phyloP scores from a whole-genome alignment of 2,113 vertebrate species.

The Sula dactylatra region DNA sequence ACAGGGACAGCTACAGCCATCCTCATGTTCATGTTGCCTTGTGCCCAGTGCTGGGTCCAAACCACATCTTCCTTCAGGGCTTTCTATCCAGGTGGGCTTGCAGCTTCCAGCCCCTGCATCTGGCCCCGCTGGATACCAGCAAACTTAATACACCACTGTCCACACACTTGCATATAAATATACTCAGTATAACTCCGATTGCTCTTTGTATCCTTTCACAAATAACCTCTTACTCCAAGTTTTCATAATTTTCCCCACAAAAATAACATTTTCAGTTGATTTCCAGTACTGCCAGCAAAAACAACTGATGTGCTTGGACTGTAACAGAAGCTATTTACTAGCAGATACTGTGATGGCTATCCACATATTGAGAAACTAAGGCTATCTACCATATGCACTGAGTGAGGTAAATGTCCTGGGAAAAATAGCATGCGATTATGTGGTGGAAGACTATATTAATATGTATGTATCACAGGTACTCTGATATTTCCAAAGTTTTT shows the following conservation, averaged over 20 bases:
- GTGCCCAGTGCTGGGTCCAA: not conserved
- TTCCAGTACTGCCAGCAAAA: not conserved
- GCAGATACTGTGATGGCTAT: not conserved
- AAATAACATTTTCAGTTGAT: not conserved
- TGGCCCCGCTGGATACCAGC: not conserved
- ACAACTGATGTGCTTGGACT: not conserved
- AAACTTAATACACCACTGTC: not conserved
- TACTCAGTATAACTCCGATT: not conserved
- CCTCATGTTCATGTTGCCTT: accelerated
- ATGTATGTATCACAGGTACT: not conserved
- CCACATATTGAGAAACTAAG: not conserved
- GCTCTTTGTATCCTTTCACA: not conserved
- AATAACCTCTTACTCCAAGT: not conserved
- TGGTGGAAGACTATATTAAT: not conserved
- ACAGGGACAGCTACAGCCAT: not conserved
- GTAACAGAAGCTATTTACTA: not conserved
- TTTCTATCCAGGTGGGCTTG: not conserved
- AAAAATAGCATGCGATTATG: not conserved
- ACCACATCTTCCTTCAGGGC: not conserved
- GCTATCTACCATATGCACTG: not conserved
- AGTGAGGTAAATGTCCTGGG: not conserved
- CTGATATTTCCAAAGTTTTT: not conserved
- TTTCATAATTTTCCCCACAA: not conserved
- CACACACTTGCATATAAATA: not conserved
- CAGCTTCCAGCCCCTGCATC: not conserved